phyloP scores from a whole-genome alignment of 2,113 vertebrate species.

The Equus przewalskii region DNA sequence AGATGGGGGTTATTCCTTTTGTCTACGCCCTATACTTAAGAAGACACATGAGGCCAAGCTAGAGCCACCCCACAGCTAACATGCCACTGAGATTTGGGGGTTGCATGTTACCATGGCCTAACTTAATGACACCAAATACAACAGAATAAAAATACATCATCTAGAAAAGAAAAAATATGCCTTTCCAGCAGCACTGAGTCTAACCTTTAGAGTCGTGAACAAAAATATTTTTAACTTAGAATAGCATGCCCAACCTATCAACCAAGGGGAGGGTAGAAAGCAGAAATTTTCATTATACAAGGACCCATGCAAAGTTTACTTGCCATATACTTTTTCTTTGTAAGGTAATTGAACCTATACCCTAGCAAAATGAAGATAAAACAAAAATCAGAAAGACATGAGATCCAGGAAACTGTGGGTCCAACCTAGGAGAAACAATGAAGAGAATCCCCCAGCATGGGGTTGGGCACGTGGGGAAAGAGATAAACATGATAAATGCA shows the following conservation, averaged over 20 bases:
- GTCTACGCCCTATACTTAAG: neutral
- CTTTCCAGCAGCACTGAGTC: neutral
- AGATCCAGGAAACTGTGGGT: neutral
- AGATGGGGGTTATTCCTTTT: neutral
- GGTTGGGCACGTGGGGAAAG: neutral
- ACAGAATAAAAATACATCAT: neutral
- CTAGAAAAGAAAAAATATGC: neutral
- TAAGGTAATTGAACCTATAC: neutral
- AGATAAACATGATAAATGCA: neutral
- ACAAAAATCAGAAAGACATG: neutral
- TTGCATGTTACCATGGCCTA: neutral
- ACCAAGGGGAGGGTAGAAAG: neutral
- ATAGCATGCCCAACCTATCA: neutral
- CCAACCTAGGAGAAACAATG: neutral
- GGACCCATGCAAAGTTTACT: neutral
- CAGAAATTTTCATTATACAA: neutral
- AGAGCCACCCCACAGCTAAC: neutral
- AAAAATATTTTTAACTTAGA: conserved; percentile 41
- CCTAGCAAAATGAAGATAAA: neutral
- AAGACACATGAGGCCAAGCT: neutral
- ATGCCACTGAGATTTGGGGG: neutral
- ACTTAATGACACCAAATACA: neutral
- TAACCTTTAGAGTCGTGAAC: conserved; percentile 48
- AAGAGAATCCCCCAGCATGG: neutral
- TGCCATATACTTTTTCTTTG: neutral